Base-by-base conservation (phyloP, 2,113 vertebrate genomes). In the Columbina picui region DNA sequence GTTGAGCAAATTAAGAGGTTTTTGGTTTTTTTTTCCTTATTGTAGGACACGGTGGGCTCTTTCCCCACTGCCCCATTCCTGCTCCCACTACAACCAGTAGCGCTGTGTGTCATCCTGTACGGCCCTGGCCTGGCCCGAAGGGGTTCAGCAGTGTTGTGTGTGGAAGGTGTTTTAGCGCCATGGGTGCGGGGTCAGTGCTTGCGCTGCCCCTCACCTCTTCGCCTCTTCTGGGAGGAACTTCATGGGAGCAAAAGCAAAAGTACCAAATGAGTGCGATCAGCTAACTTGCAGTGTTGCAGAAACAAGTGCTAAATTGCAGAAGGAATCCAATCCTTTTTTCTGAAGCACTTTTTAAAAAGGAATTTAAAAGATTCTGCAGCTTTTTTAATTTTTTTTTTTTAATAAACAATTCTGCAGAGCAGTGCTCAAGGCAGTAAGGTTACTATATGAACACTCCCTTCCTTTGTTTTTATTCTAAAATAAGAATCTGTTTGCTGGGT, bases 131-230 rank as follows among this genome's bases (percentile, higher is more conserved):
- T 63, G 61, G 43, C 38, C 65, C 30, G 50, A 39, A 55, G 47
- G 36, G 3, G 4, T 19, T 86, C 45, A 15, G 19, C 10, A 16
- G 27, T 0, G 8, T 0, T n/a, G 22, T 20, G 16, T 10, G 13
- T 7, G 39, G 17, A 9, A 52, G 36, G 47, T 25, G 63, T 21
- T 77, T 25, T 3, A 41, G 41, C 8, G 8, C 17, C 43, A 13
- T 52, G 69, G n/a, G 18, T 34, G 29, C 38, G 27, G 56, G 14
- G 69, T 17, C 69, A 41, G 45, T 29, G 63, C 17, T 32, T 70
- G 21, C 49, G 55, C 20, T 53, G 20, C 39, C 80, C 50, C 41
- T 90, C 17, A 5, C 25, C 49, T 49, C 56, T 41, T 92, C 13
- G 3, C 27, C 49, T 49, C 64, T 67, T 32, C 23, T 25, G 43